Percentiles rank a stretch among this genome's conserved stretches.
These are phyloP conservation scores for Schizothorax lantsangensis DNA, from an alignment of 2,797 vertebrate species.

Conservation along the genomic window DNA sequence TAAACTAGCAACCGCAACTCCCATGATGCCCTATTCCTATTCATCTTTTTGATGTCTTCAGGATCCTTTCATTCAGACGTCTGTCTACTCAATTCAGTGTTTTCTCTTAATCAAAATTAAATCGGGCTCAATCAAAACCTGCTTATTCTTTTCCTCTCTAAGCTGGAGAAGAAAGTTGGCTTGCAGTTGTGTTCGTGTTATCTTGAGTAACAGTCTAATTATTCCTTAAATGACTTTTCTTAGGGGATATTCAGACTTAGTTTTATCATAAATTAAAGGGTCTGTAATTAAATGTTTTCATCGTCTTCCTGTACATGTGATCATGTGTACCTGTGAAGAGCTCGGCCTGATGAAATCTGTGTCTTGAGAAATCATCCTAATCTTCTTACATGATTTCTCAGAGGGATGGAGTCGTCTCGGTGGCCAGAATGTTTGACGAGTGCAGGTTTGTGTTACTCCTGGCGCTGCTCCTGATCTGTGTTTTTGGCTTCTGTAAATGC, in stretches of 20 bases:
- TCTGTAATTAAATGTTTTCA: constrained; percentile 27
- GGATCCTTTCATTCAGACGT: background rate
- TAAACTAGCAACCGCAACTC: background rate
- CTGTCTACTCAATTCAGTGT: background rate
- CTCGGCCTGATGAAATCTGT: constrained; percentile 14
- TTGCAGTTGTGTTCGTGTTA: constrained; percentile 23
- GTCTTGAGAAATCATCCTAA: constrained; percentile 33
- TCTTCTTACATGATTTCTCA: constrained; percentile 34
- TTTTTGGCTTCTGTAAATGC: constrained; percentile 32
- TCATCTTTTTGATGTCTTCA: background rate
- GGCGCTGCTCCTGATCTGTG: constrained; percentile 32
- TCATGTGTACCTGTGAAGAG: constrained; percentile 23
- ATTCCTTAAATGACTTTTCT: constrained; percentile 49
- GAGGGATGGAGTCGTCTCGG: constrained; percentile 26
- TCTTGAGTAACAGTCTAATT: constrained; percentile 35
- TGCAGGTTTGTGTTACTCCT: constrained; percentile 4
- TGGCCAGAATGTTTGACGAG: background rate
- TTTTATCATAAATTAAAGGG: constrained; percentile 46
- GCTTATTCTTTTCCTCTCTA: constrained; percentile 20
- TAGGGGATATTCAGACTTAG: constrained; percentile 51
- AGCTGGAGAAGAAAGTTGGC: constrained; percentile 16
- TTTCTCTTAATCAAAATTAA: constrained; percentile 5
- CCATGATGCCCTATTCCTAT: background rate
- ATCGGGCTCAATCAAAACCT: constrained; percentile 17
- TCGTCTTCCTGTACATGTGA: background rate